Base-by-base conservation (phyloP, 2,888 invertebrate genomes). In the Dasysyrphus tricinctus region DNA sequence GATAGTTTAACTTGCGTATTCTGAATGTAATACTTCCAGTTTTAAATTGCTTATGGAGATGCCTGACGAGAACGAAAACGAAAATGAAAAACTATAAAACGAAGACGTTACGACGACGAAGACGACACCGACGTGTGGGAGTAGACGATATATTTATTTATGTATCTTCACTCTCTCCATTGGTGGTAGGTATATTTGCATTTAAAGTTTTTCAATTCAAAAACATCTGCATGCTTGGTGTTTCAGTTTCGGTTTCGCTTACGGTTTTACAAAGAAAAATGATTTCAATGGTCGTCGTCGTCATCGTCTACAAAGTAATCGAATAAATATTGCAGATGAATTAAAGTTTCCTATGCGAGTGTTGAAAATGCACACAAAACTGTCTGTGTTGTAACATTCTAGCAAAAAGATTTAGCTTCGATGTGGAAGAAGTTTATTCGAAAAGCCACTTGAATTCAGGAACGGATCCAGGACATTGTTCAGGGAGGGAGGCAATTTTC, bases 131-230 rank as follows among this genome's bases (percentile, higher is more conserved):
- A 39, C 44, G n/a, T 5, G 5, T 44, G 14, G 44, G 42, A 42
- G 6, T 7, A 32, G 7, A 24, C 3, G 2, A 24, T 24, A 3
- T 24, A 24, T 24, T 24, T 24, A 24, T 24, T 24, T 24, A 24
- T 24, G n/a, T 32, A n/a, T 14, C 54, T 32, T 39, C 9, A 7
- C 14, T 47, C 5, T 51, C 39, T 69, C 24, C 37, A 14, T 51
- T 9, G 37, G 32, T 49, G 32, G 73, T 24, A 12, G 61, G 42
- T 42, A 24, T 57, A 70, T 84, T 84, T 67, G 47, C 70, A 76
- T 84, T 39, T 63, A 76, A 84, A 76, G 80, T 84, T 84, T 80
- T 84, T 72, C 76, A 76, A 72, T 84, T 73, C 70, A n/a, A 37
- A 54, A 59, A 51, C 80, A 70, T 65, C 51, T 59, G 57, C 59